These are phyloP conservation scores for Parochlus steinenii DNA, from an alignment of 2,888 invertebrate species.

Conservation along the genomic window DNA sequence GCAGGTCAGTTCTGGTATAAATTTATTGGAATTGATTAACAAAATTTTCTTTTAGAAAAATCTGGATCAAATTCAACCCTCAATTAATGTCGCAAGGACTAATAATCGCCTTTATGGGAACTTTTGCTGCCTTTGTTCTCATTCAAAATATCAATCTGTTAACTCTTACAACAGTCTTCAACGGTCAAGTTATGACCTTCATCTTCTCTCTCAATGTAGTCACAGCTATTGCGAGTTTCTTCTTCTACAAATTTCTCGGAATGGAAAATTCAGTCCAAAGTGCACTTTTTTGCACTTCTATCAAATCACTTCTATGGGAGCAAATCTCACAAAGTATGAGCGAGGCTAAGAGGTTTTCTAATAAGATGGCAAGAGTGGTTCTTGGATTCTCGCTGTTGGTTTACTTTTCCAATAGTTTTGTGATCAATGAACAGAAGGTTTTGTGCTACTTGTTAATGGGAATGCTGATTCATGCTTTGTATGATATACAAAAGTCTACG, in stretches of 20 bases:
- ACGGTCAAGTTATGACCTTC: conserved; percentile 27
- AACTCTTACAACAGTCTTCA: conserved; percentile 43
- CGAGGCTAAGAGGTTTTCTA: conserved; percentile 34
- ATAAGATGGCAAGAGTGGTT: conserved; percentile 44
- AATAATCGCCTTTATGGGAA: conserved; percentile 48
- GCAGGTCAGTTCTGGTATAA: conserved; percentile 22
- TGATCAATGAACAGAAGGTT: conserved; percentile 72
- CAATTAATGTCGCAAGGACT: conserved; percentile 63
- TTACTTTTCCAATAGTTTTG: conserved; percentile 80
- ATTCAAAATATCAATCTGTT: conserved; percentile 50
- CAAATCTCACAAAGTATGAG: conserved; percentile 52
- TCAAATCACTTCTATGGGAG: conserved; percentile 38
- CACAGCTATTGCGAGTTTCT: conserved; percentile 30
- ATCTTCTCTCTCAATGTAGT: conserved; percentile 25
- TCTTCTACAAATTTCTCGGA: conserved; percentile 15
- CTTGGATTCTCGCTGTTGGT: conserved; percentile 44
- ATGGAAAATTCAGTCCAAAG: conserved; percentile 25
- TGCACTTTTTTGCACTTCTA: conserved; percentile 26
- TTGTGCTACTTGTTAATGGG: conserved; percentile 52
- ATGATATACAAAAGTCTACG: conserved; percentile 26
- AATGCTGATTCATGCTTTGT: conserved; percentile 37
- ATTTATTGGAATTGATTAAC: neutral
- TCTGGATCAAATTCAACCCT: conserved; percentile 86
- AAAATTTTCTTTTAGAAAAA: conserved; percentile 43
- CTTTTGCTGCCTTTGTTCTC: conserved; percentile 56